These are phyloP conservation scores for Hirtodrosophila alboralis DNA, from an alignment of 2,888 invertebrate genomes.

Conservation along the genomic window DNA sequence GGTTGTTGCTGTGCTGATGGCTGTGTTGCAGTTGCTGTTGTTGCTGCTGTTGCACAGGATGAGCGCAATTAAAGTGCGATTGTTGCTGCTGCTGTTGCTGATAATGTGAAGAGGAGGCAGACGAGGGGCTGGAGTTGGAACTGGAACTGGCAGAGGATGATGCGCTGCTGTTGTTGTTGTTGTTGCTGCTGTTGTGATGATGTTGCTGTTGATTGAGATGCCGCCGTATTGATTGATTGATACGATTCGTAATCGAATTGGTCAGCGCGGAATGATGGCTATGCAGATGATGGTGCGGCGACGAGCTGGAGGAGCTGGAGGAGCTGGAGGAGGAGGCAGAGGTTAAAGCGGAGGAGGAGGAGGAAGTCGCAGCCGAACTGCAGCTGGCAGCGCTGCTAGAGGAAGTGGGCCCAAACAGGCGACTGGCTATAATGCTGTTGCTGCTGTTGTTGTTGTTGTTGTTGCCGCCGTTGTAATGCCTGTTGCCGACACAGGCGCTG, in stretches of 20 bases:
- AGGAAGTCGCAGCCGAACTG: slow-evolving; percentile 39
- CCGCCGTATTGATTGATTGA: slow-evolving; percentile 81
- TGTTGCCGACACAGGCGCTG: slow-evolving; percentile 72
- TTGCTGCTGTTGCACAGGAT: slow-evolving; percentile 66
- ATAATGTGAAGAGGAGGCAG: slow-evolving; percentile 51
- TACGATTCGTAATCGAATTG: slow-evolving; percentile 82
- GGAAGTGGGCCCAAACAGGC: slow-evolving; percentile 71
- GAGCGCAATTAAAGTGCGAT: slow-evolving; percentile 66
- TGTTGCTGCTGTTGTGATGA: slow-evolving; percentile 37
- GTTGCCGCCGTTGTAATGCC: slow-evolving; percentile 74
- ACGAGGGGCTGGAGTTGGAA: slow-evolving; percentile 31
- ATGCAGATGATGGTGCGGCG: slow-evolving; percentile 58
- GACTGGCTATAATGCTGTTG: slow-evolving; percentile 81
- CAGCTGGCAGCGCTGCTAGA: slow-evolving; percentile 41
- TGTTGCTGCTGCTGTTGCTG: slow-evolving; percentile 55
- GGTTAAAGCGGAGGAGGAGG: slow-evolving; percentile 44
- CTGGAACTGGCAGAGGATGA: slow-evolving; percentile 36
- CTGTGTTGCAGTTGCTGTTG: slow-evolving; percentile 47
- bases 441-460: slow-evolving; percentile 46
- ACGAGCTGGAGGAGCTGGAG: slow-evolving; percentile 35
- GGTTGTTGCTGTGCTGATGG: slow-evolving; percentile 39
- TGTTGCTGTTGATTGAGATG: slow-evolving; percentile 81
- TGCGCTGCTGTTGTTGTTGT: slow-evolving; percentile 35
- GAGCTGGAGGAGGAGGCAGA: slow-evolving; percentile 31
- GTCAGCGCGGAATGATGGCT: slow-evolving; percentile 75